phyloP scores from a whole-genome alignment of 2,113 vertebrate species.

The Vombatus ursinus region DNA sequence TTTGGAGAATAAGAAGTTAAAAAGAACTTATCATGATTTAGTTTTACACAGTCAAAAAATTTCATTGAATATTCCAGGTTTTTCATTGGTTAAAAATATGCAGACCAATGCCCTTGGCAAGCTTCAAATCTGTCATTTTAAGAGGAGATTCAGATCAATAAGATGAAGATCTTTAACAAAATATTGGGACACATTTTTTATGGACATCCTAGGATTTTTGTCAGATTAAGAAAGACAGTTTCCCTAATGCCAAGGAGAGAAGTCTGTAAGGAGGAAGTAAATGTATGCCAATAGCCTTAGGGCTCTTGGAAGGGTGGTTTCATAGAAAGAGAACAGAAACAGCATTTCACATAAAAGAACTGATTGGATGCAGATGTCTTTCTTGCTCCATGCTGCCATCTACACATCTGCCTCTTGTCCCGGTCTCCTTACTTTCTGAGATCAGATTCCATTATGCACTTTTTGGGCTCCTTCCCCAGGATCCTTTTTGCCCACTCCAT shows the following conservation, averaged over 20 bases:
- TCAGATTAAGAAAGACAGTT: slow-evolving; percentile 64
- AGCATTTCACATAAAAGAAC: slow-evolving; percentile 42
- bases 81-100: slow-evolving; percentile 5
- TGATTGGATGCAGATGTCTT: slow-evolving; percentile 73
- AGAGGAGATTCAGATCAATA: slow-evolving; percentile 18
- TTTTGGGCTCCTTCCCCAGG: slow-evolving; percentile 8
- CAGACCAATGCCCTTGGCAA: neutral
- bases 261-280: slow-evolving; percentile 57
- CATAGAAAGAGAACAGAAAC: slow-evolving; percentile 50
- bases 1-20: neutral
- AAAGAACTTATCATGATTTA: neutral
- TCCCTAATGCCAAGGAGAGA: slow-evolving; percentile 47
- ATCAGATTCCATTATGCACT: slow-evolving; percentile 30
- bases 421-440: neutral
- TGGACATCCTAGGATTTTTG: slow-evolving; percentile 53
- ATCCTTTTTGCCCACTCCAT: slow-evolving; percentile 40
- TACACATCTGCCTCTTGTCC: slow-evolving; percentile 22
- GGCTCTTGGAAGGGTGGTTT: slow-evolving; percentile 63
- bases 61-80: neutral
- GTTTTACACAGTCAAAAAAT: neutral
- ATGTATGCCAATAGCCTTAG: slow-evolving; percentile 54
- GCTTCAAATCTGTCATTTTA: slow-evolving; percentile 37
- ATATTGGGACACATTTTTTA: slow-evolving; percentile 38
- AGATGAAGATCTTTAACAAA: slow-evolving; percentile 45
- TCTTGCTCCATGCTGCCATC: neutral